Base-by-base conservation (phyloP, 2,797 vertebrate genomes). In the Furcifer pardalis region DNA sequence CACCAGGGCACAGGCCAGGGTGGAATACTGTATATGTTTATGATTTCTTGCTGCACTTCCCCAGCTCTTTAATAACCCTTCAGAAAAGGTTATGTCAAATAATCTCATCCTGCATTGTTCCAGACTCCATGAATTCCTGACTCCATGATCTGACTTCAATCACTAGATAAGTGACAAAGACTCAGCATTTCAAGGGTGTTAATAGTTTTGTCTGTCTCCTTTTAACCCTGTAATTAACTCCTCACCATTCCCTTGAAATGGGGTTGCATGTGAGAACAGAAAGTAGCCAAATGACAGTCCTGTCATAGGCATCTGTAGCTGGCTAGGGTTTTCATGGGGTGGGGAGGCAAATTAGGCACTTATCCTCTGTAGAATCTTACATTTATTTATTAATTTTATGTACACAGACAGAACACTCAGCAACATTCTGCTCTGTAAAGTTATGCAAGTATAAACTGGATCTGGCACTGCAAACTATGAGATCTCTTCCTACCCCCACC, bases 31-130 rank as follows among this genome's bases (percentile, higher is more conserved):
- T 75, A 83, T 30, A 76, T 85, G 71, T 49, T 69, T 79, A 69
- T 79, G 62, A n/a, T 77, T 79, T 37, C 49, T 42, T 44, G 17
- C 37, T 69, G 69, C 42, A 66, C 35, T 65, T 66, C 65, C n/a
- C 25, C 40, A 44, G 62, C 35, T 74, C 19, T 80, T 85, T 80
- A 85, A 66, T 74, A 68, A 79, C 76, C 62, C n/a, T 79, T 87
- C 60, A 68, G 71, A 75, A 79, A 68, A 87, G 62, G 71, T 87
- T 69, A 75, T 69, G 35, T 75, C 32, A 60, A 68, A 59, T 80
- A 37, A 62, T 83, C 21, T 73, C 60, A 52, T 75, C 10, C 27
- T 23, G 23, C 44, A 86, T 59, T 40, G 15, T 68, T 42, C 19
- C 32, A 32, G 25, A 71, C 1, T 56, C 27, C 25, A 25, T 62